Evolutionary conservation across 2,888 invertebrate species (phyloP).

Genomic region (Diaprepes abbreviatus): DNA sequence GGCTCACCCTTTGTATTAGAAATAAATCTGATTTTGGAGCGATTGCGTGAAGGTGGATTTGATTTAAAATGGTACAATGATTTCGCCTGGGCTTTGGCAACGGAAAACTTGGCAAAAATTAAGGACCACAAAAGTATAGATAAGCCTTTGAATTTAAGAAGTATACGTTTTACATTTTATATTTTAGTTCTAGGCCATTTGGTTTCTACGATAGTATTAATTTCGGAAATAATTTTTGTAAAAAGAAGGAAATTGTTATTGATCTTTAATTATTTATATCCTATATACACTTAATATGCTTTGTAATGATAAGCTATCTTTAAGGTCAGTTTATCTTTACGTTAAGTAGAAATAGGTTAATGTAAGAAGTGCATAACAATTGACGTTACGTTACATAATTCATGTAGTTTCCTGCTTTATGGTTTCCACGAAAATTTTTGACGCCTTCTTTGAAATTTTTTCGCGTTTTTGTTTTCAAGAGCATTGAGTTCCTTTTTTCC

Average conservation of each 20-base stretch:
- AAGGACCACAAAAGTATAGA: not conserved
- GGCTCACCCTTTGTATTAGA: constrained; percentile 65
- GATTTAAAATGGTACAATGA: constrained; percentile 64
- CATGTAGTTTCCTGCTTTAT: too few species aligned
- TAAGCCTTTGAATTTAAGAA: not conserved
- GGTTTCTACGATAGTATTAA: not conserved
- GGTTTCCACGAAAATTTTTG: too few species aligned
- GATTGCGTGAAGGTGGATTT: constrained; percentile 65
- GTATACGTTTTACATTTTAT: constrained; percentile 1
- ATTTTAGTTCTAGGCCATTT: not conserved
- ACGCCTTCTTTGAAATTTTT: too few species aligned
- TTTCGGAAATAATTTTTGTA: not conserved
- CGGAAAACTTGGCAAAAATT: not conserved
- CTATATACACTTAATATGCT: too few species aligned
- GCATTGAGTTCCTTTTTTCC: too few species aligned
- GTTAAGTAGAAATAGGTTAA: too few species aligned
- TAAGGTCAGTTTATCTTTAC: too few species aligned
- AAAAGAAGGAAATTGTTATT: not conserved
- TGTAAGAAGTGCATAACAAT: too few species aligned
- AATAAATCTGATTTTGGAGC: constrained; percentile 62
- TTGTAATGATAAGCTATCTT: too few species aligned
- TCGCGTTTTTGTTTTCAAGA: too few species aligned
- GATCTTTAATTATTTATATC: too few species aligned
- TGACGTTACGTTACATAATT: too few species aligned
- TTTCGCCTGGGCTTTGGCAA: constrained; percentile 12